These are phyloP conservation scores for Phalloptychus januarius DNA, from an alignment of 2,797 vertebrate species.

Conservation along the genomic window DNA sequence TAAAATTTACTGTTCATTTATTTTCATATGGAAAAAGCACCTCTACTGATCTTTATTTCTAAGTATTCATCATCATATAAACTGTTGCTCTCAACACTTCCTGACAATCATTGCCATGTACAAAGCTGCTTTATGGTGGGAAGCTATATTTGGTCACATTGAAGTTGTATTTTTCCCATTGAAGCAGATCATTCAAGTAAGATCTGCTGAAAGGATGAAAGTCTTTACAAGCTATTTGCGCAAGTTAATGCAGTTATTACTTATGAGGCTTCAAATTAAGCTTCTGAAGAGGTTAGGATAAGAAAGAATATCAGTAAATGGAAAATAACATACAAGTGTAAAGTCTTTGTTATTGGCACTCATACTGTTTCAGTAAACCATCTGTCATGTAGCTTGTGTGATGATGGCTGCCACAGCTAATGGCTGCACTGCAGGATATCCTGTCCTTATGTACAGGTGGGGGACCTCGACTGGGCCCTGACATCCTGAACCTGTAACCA, in stretches of 20 bases:
- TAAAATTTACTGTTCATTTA: background rate
- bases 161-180: background rate
- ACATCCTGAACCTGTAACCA: conserved; percentile 45
- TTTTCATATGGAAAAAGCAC: background rate
- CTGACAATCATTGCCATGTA: background rate
- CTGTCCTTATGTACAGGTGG: conserved; percentile 33
- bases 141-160: background rate
- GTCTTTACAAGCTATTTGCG: background rate
- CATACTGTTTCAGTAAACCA: background rate
- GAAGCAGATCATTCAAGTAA: background rate
- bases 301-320: background rate
- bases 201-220: background rate
- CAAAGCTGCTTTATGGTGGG: background rate
- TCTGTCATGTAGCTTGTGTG: conserved; percentile 31
- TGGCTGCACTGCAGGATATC: conserved; percentile 54
- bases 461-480: conserved; percentile 45
- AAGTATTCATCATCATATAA: background rate
- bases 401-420: conserved; percentile 53
- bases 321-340: background rate
- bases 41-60: background rate
- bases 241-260: background rate
- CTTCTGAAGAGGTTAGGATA: background rate
- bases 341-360: background rate
- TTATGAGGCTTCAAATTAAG: background rate
- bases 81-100: background rate